Evolutionary conservation across 2,113 vertebrate species (phyloP), one percentile per base, ranked within the genome.

Genomic region (Nothocercus julius): DNA sequence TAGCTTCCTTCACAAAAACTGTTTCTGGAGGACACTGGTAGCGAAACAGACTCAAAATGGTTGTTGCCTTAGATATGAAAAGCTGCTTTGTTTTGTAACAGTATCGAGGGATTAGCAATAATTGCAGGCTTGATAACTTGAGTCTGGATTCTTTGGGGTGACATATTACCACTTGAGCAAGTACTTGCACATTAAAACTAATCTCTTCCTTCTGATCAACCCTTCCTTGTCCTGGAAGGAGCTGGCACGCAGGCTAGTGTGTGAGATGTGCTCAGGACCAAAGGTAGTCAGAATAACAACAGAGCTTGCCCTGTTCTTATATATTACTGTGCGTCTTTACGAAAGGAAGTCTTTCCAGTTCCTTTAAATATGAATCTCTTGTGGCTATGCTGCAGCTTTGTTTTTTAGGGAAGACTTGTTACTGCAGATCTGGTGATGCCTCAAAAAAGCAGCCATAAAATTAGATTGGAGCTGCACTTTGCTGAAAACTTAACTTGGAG

Each of bases 321-420:
- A 0, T 8, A 5, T 32, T 27, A 1, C 12, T 13, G 4, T 36
- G n/a, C 25, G 22, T 17, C 42, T 51, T 28, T 22, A 18, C 9
- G 16, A 28, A 75, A 84, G 42, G n/a, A 58, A 61, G 15, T 59
- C 59, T 56, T 21, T 25, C 63, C 44, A 21, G 4, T 32, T 56
- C 45, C 61, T 47, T 36, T 9, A 44, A 34, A 24, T 2, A 17
- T 17, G 24, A 8, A 8, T 56, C 40, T 54, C 56, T 53, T 2
- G 0, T 45, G 83, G 20, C 38, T 54, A 2, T 30, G 16, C 70
- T 77, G 34, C 30, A 76, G 56, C 63, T 34, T 16, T 25, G 54
- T 15, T 24, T 63, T 7, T 30, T 63, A 36, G 38, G 30, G 8
- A 73, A 47, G 22, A 5, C n/a, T 72, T 64, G 36, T n/a, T 69